Evolutionary conservation across 30 jellyfish, hydroid and myxozoan species (phyloP).

Genomic region (Sanderia malayensis): DNA sequence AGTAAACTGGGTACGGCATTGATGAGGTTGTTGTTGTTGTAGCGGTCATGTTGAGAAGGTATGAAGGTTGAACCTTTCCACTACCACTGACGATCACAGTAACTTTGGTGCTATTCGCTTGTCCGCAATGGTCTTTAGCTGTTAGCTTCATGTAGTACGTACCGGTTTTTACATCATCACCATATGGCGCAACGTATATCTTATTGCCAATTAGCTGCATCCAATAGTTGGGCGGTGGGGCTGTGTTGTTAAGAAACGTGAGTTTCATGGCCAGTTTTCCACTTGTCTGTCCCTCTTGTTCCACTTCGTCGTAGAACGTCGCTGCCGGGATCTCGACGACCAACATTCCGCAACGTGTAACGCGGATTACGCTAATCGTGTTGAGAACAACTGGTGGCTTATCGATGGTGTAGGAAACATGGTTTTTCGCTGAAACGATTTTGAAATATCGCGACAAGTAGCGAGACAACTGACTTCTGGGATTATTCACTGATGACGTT

Average conservation of each 20-base stretch:
- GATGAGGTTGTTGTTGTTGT: neutral
- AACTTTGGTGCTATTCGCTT: constrained; percentile 36
- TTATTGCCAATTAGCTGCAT: constrained; percentile 2
- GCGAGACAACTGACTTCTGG: constrained; percentile 9
- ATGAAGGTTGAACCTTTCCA: neutral
- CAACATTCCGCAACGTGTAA: constrained; percentile 12
- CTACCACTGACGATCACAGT: constrained; percentile 18
- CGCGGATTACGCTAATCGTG: neutral
- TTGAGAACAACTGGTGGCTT: constrained; percentile 34
- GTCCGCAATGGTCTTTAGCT: constrained; percentile 78
- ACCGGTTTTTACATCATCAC: constrained; percentile 24
- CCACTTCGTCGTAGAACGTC: constrained; percentile 30
- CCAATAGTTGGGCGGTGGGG: constrained; percentile 30
- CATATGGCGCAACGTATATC: constrained; percentile 47
- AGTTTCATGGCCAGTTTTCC: constrained; percentile 3
- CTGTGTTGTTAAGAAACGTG: constrained; percentile 14
- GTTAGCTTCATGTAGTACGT: constrained; percentile 19
- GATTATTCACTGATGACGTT: neutral
- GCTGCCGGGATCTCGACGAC: constrained; percentile 23
- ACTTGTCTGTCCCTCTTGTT: neutral
- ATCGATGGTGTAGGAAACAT: constrained; percentile 26
- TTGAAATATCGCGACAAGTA: neutral
- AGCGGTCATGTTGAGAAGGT: neutral
- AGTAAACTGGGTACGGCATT: neutral
- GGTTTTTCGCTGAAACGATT: constrained; percentile 11